Conservation (phyloP, 2,797 vertebrate genomes). For the Lycodopsis pacificus region DNA sequence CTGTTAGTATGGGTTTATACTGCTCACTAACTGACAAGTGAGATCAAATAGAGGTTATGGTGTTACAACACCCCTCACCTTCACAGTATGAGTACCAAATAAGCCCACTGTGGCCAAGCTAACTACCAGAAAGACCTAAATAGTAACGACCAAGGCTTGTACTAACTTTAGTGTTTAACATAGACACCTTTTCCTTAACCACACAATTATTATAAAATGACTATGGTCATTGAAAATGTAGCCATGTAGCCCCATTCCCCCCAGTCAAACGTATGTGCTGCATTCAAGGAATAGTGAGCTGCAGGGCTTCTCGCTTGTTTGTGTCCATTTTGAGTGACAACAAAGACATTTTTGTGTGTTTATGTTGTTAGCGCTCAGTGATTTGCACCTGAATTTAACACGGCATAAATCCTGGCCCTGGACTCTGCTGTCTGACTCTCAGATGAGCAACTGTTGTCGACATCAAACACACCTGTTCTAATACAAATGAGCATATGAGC, state of each 20-base stretch:
- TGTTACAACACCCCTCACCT: not conserved
- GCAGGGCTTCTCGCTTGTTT: constrained; percentile 9
- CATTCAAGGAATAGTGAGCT: not conserved
- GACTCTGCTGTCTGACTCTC: constrained; percentile 26
- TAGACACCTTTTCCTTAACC: not conserved
- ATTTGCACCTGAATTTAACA: constrained; percentile 5
- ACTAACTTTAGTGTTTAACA: not conserved
- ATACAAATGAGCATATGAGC: not conserved
- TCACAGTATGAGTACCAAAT: not conserved
- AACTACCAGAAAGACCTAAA: not conserved
- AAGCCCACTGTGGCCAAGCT: not conserved
- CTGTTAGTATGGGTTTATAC: not conserved
- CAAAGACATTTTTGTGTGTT: not conserved
- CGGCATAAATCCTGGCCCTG: constrained; percentile 1
- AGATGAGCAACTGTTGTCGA: not conserved
- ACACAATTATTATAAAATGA: not conserved
- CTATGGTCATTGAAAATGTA: not conserved
- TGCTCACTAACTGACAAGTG: not conserved
- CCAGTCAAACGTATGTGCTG: not conserved
- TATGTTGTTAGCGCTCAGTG: constrained; percentile 7
- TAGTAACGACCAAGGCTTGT: not conserved
- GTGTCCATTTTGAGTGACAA: constrained; percentile 11
- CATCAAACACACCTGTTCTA: not conserved
- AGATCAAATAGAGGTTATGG: not conserved
- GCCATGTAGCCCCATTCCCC: not conserved